Evolutionary conservation across 2,113 vertebrate species (phyloP).

Genomic region (Microtus oregoni): DNA sequence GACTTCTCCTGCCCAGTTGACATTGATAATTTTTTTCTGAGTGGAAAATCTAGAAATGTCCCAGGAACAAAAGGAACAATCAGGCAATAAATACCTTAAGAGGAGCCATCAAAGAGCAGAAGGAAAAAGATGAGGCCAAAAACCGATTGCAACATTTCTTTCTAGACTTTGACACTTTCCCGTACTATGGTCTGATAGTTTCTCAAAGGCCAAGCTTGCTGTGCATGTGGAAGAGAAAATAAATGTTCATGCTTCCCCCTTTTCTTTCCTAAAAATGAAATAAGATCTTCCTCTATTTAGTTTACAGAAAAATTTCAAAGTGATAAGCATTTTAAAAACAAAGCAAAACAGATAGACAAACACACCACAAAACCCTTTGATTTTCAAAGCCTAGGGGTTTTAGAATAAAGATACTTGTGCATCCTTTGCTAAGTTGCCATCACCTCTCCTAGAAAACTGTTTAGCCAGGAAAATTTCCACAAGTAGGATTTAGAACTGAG

Average conservation of each 20-base stretch:
- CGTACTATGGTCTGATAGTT: conserved; percentile 34
- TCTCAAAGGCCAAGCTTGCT: conserved; percentile 11
- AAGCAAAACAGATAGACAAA: not conserved
- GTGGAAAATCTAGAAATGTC: conserved; percentile 63
- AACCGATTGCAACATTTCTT: not conserved
- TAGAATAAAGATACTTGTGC: not conserved
- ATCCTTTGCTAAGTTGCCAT: not conserved
- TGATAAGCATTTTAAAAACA: conserved; percentile 4
- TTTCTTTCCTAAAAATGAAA: not conserved
- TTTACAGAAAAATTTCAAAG: conserved; percentile 31
- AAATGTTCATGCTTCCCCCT: not conserved
- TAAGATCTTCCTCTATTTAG: not conserved
- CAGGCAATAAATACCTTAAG: conserved; percentile 63
- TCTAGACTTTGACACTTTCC: conserved; percentile 52
- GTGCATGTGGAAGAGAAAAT: conserved; percentile 32
- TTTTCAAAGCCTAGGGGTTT: not conserved
- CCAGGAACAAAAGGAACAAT: conserved; percentile 60
- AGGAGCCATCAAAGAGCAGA: conserved; percentile 54
- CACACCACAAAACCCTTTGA: not conserved
- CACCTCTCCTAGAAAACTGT: not conserved
- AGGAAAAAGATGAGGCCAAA: not conserved
- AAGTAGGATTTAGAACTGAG: not conserved
- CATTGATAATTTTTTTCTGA: conserved; percentile 46
- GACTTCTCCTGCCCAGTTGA: conserved; percentile 32
- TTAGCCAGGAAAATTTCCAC: not conserved